Conservation (phyloP, 2,888 invertebrate genomes). For the Sarcophaga subvicina region DNA sequence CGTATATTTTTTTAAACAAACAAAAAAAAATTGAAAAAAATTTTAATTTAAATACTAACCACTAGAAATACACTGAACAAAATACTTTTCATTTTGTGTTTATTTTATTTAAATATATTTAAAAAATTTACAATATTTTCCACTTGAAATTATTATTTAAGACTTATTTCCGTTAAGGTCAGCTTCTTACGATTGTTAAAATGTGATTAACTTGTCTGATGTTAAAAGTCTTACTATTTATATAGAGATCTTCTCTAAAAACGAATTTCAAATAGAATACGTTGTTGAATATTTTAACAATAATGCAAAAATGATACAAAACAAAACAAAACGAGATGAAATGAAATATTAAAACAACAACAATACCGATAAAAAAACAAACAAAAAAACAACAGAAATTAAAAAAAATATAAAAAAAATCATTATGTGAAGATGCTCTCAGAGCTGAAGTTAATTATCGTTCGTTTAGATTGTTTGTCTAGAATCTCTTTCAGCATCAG, state of each 20-base stretch:
- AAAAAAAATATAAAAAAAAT: background rate
- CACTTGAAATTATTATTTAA: conserved; percentile 31
- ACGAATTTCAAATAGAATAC: conserved; percentile 19
- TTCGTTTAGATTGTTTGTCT: background rate
- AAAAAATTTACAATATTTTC: conserved; percentile 24
- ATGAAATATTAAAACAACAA: conserved; percentile 55
- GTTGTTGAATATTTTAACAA: conserved; percentile 47
- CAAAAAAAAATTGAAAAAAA: background rate
- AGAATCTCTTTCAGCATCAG: background rate
- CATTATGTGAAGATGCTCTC: conserved; percentile 57
- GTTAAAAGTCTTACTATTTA: conserved; percentile 62
- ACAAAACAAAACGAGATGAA: conserved; percentile 38
- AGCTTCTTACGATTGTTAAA: conserved; percentile 35
- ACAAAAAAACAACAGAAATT: conserved; percentile 17
- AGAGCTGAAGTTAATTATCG: conserved; percentile 20
- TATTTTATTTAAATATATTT: background rate
- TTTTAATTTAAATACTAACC: conserved; percentile 73
- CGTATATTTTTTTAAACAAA: background rate
- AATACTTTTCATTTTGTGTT: conserved; percentile 75
- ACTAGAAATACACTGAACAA: conserved; percentile 76
- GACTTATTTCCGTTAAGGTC: conserved; percentile 31
- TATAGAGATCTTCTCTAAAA: conserved; percentile 62
- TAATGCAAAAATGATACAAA: conserved; percentile 37
- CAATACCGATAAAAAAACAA: conserved; percentile 49
- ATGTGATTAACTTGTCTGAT: conserved; percentile 60